Evolutionary conservation across 1,140 invertebrate genomes (phyloP).

Genomic region (Sinella curviseta): DNA sequence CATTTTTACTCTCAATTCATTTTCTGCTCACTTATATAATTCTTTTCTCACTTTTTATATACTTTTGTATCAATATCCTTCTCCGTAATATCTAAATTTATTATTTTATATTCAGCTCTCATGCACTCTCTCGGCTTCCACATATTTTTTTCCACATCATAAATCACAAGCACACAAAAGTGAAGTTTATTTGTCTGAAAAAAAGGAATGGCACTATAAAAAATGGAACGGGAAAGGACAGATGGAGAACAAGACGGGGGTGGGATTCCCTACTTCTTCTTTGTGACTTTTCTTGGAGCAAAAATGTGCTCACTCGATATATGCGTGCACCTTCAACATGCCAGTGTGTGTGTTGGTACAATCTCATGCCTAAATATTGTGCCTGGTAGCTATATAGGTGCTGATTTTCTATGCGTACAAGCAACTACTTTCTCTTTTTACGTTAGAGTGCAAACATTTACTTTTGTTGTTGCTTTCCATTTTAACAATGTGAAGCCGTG

Average conservation of each 20-base stretch:
- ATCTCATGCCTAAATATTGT: too few relatives aligned
- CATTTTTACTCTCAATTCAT: too few relatives aligned
- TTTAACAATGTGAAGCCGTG: too few relatives aligned
- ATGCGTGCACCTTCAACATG: neutral
- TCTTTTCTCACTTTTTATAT: too few relatives aligned
- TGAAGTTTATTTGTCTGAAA: constrained; percentile 47
- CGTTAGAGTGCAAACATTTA: too few relatives aligned
- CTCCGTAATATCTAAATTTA: neutral
- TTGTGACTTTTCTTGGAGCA: neutral
- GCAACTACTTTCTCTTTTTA: too few relatives aligned
- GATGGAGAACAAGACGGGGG: neutral
- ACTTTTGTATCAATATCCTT: neutral
- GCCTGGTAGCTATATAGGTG: neutral
- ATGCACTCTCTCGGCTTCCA: neutral
- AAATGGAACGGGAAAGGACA: neutral
- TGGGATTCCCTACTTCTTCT: neutral
- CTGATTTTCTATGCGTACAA: neutral
- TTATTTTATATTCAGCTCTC: neutral
- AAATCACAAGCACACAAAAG: constrained; percentile 46
- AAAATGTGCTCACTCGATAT: neutral
- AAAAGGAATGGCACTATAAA: neutral
- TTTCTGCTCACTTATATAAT: too few relatives aligned
- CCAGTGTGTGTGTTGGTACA: too few relatives aligned
- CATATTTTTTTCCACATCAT: constrained; percentile 48
- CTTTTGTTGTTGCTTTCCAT: too few relatives aligned